Conservation (phyloP, 2,113 vertebrate genomes). For the Chamaetylas fuelleborni region DNA sequence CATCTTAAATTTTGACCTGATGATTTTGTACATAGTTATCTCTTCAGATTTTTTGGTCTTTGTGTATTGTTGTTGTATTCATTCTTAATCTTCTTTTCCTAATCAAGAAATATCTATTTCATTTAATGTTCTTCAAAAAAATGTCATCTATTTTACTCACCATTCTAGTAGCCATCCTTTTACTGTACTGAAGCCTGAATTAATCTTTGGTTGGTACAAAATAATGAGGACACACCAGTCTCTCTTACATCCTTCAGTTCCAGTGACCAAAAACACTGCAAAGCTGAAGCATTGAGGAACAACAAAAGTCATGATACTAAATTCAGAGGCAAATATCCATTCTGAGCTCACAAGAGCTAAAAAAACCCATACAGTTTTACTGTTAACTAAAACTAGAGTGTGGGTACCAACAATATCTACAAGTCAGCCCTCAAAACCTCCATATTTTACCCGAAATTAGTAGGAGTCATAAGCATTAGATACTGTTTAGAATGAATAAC, state of each 20-base stretch:
- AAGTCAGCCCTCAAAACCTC: not conserved
- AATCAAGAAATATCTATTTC: not conserved
- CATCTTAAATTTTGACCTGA: not conserved
- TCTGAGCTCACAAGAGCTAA: not conserved
- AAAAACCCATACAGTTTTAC: not conserved
- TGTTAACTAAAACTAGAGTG: not conserved
- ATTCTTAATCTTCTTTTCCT: not conserved
- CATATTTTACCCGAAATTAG: not conserved
- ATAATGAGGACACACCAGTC: not conserved
- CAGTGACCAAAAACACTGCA: not conserved
- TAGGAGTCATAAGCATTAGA: not conserved
- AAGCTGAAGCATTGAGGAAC: not conserved
- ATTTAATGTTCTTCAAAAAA: not conserved
- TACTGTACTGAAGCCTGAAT: not conserved
- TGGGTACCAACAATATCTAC: not conserved
- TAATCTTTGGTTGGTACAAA: not conserved
- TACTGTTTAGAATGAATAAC: not conserved
- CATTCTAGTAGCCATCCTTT: not conserved
- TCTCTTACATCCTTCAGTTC: not conserved
- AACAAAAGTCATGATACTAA: not conserved
- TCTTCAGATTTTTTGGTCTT: not conserved
- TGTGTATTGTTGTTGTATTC: accelerated
- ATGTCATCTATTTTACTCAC: not conserved
- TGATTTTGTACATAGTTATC: not conserved
- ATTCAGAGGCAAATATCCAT: not conserved